phyloP scores from a whole-genome alignment of 2,113 vertebrate species.

The Pluvianellus socialis region DNA sequence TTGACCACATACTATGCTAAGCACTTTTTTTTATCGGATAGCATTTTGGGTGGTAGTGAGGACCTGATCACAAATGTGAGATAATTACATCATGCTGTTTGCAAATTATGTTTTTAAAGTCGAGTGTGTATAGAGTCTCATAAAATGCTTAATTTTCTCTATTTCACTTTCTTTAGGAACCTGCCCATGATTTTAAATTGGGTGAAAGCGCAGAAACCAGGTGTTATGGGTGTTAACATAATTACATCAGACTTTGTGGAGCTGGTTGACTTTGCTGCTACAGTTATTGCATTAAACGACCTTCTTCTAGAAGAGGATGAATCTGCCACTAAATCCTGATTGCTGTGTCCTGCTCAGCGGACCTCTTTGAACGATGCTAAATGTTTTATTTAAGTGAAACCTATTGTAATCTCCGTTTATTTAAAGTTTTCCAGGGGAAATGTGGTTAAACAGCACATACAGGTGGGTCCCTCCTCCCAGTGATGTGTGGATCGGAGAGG shows the following conservation, averaged over 20 bases:
- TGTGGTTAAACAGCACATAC: neutral
- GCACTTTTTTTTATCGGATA: neutral
- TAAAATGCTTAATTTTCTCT: neutral
- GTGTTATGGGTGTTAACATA: slow-evolving; percentile 91
- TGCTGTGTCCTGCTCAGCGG: neutral
- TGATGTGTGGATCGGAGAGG: neutral
- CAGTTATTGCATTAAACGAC: slow-evolving; percentile 91
- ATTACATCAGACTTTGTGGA: slow-evolving; percentile 99
- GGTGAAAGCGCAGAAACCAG: slow-evolving; percentile 93
- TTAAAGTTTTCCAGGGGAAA: neutral
- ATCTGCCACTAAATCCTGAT: slow-evolving; percentile 63
- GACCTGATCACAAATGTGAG: neutral
- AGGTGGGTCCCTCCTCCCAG: neutral
- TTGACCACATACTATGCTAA: neutral
- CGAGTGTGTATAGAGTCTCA: neutral
- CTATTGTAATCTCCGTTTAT: neutral
- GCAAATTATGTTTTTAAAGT: neutral
- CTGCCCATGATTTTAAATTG: slow-evolving; percentile 93
- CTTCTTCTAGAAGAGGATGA: slow-evolving; percentile 77
- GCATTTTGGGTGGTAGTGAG: neutral
- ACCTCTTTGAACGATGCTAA: neutral
- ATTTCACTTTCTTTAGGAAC: slow-evolving; percentile 78
- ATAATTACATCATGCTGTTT: neutral
- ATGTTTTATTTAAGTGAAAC: slow-evolving; percentile 12
- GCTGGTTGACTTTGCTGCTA: slow-evolving; percentile 92